phyloP scores from a whole-genome alignment of 1,140 invertebrate species.

The Drosophila arawakana region DNA sequence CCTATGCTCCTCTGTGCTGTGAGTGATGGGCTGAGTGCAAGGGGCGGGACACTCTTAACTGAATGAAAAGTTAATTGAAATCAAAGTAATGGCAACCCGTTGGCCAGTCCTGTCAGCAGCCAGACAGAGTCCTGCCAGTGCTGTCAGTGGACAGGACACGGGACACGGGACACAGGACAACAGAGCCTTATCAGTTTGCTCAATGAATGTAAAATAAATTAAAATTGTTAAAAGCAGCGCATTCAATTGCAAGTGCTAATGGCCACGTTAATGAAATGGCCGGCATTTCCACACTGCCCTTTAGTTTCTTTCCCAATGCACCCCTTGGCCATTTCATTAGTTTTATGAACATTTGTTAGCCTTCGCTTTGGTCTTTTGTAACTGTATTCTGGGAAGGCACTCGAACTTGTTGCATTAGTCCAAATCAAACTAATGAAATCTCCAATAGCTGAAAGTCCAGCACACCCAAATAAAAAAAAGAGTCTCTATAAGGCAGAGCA shows the following conservation, averaged over 20 bases:
- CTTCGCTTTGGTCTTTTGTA: slow-evolving; percentile 28
- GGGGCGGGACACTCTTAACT: slow-evolving; percentile 30
- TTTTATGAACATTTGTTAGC: slow-evolving; percentile 49
- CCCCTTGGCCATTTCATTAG: slow-evolving; percentile 61
- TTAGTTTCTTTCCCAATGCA: neutral
- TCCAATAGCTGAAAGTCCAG: slow-evolving; percentile 10
- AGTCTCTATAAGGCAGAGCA: neutral
- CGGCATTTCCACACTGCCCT: slow-evolving; percentile 14
- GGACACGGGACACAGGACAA: neutral
- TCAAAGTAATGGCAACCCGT: slow-evolving; percentile 74
- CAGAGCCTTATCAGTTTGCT: slow-evolving; percentile 68
- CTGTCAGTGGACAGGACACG: neutral
- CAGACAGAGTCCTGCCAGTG: neutral
- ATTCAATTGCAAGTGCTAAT: slow-evolving; percentile 80
- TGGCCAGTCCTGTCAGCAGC: slow-evolving; percentile 30
- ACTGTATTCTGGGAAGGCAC: slow-evolving; percentile 16
- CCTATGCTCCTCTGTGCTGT: slow-evolving; percentile 28
- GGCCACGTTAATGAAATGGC: slow-evolving; percentile 77
- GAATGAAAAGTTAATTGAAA: slow-evolving; percentile 83
- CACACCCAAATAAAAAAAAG: neutral
- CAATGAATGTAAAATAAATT: slow-evolving; percentile 79
- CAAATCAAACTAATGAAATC: slow-evolving; percentile 59
- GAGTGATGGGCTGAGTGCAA: too few species aligned
- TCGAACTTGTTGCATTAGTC: slow-evolving; percentile 44
- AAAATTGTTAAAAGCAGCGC: slow-evolving; percentile 73